A percentile compares a stretch with the other conserved stretches of the same genome.
phyloP scores from a whole-genome alignment of 2,797 vertebrate genomes.

The Hoplostethus atlanticus region DNA sequence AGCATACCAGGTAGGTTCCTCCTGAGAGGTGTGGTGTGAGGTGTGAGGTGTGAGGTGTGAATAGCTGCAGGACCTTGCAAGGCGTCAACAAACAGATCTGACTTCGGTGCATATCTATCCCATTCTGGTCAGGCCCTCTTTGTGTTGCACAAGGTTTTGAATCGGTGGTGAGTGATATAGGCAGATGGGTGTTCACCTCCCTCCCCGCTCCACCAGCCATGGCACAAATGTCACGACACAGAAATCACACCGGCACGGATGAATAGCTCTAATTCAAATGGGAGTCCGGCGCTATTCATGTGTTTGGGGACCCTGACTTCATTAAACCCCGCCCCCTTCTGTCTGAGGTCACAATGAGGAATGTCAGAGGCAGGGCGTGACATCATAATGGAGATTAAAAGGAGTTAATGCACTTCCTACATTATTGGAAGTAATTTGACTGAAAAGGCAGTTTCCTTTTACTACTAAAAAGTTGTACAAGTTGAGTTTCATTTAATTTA shows the following conservation, averaged over 20 bases:
- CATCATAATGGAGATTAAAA: constrained; percentile 62
- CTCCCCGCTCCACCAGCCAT: constrained; percentile 61
- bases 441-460: not conserved
- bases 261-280: constrained; percentile 75
- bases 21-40: not conserved
- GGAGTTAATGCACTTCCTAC: constrained; percentile 62
- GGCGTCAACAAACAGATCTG: not conserved
- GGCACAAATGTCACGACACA: constrained; percentile 72
- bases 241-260: constrained; percentile 72
- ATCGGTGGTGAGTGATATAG: constrained; percentile 38
- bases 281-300: constrained; percentile 65
- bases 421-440: constrained; percentile 32
- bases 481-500: constrained; percentile 7
- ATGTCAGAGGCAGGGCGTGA: constrained; percentile 46
- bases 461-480: constrained; percentile 34
- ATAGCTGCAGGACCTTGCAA: not conserved
- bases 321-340: constrained; percentile 64
- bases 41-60: not conserved
- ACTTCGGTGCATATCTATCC: constrained; percentile 8
- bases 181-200: constrained; percentile 60
- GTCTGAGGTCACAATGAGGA: constrained; percentile 55
- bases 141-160: constrained; percentile 14
- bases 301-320: constrained; percentile 64
- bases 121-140: not conserved
- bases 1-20: not conserved